Conservation (phyloP, 64 coral and sea anemone genomes). For the Montipora cactus region DNA sequence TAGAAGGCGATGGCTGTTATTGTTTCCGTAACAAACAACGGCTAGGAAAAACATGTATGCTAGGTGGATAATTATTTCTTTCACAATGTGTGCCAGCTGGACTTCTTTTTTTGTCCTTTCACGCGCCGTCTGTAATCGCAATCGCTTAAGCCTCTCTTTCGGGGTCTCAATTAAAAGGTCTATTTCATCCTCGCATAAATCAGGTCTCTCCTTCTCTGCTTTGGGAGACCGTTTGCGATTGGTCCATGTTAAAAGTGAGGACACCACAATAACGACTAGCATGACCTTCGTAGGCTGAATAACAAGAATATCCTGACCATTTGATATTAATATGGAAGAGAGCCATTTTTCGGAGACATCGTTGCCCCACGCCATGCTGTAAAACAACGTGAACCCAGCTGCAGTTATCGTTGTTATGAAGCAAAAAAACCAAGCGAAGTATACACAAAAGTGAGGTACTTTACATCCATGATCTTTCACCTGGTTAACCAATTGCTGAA, state of each 20-base stretch:
- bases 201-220: not conserved
- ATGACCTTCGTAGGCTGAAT: constrained; percentile 81
- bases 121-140: constrained; percentile 35
- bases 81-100: constrained; percentile 50
- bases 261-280: constrained; percentile 32
- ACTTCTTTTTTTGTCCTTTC: constrained; percentile 63
- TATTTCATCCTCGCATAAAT: not conserved
- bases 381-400: constrained; percentile 73
- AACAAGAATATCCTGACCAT: constrained; percentile 78
- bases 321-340: constrained; percentile 80
- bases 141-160: constrained; percentile 1
- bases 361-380: constrained; percentile 86
- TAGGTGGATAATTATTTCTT: constrained; percentile 52
- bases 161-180: not conserved
- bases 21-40: constrained; percentile 85
- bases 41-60: constrained; percentile 66
- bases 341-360: constrained; percentile 85
- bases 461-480: not conserved
- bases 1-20: constrained; percentile 58
- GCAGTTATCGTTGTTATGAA: constrained; percentile 47
- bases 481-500: constrained; percentile 10
- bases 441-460: constrained; percentile 64
- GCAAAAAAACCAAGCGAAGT: constrained; percentile 79
- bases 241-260: constrained; percentile 28
- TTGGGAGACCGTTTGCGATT: not conserved